Conservation (phyloP, 2,113 vertebrate genomes). For the Larimichthys crocea region DNA sequence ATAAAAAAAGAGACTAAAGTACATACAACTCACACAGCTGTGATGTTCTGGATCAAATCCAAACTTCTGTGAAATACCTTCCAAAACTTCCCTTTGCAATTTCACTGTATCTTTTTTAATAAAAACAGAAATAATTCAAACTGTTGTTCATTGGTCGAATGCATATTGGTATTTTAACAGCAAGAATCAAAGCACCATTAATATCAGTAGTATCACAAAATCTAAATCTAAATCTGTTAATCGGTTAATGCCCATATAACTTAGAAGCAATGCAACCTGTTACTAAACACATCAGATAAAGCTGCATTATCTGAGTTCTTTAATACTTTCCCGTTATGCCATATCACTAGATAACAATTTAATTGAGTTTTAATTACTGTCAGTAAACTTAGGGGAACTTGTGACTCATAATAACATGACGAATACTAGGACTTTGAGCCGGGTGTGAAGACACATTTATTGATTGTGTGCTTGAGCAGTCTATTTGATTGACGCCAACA, state of each 20-base stretch:
- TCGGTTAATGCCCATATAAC: background rate
- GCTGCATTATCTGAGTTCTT: conserved; percentile 1
- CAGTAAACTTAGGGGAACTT: conserved; percentile 4
- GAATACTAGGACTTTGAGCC: conserved; percentile 56
- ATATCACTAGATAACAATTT: conserved; percentile 2
- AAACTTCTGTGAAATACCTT: background rate
- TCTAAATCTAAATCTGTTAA: conserved; percentile 3
- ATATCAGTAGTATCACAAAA: background rate
- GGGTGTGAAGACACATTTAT: conserved; percentile 48
- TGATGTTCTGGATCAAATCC: background rate
- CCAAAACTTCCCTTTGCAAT: background rate
- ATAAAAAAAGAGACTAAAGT: background rate
- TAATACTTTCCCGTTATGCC: background rate
- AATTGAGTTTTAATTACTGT: conserved; percentile 21
- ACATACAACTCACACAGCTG: background rate
- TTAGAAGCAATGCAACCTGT: background rate
- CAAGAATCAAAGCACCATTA: background rate
- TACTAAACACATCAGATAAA: conserved; percentile 32
- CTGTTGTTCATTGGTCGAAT: background rate
- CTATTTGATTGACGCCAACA: background rate
- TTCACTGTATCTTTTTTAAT: background rate
- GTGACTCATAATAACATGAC: conserved; percentile 7
- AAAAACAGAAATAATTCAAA: background rate
- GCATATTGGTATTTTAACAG: background rate
- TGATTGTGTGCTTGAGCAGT: conserved; percentile 20